A percentile compares a stretch with the other conserved stretches of the same genome.
Conservation (phyloP, 2,113 vertebrate species). For the Centrocercus urophasianus region DNA sequence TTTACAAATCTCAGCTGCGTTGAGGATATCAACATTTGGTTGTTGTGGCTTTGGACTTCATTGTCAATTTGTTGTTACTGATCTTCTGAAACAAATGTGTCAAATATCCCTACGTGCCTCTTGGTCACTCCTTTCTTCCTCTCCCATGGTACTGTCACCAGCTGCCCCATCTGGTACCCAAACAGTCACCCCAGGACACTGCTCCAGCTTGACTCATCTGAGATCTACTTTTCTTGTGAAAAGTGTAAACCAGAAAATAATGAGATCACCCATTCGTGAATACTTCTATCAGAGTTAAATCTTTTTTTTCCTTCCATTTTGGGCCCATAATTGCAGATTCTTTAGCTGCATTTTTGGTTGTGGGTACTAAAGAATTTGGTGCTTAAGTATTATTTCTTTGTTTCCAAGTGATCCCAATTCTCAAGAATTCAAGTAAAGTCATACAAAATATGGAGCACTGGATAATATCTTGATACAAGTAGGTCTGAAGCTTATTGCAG, state of each 20-base stretch:
- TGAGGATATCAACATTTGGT: not conserved
- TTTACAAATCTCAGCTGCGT: not conserved
- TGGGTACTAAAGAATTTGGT: not conserved
- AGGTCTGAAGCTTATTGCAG: not conserved
- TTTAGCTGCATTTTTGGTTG: not conserved
- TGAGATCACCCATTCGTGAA: not conserved
- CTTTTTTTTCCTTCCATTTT: not conserved
- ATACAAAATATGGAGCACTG: accelerated
- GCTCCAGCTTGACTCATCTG: not conserved
- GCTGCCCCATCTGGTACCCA: too few species aligned
- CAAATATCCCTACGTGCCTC: not conserved
- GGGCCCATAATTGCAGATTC: not conserved
- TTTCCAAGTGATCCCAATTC: not conserved
- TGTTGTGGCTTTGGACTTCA: not conserved
- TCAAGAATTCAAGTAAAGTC: not conserved
- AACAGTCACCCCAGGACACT: not conserved
- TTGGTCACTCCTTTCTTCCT: not conserved
- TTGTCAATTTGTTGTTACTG: not conserved
- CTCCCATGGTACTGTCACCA: accelerated
- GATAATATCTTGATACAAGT: not conserved
- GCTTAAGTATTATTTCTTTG: not conserved
- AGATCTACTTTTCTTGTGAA: not conserved
- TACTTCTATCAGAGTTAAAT: too few species aligned
- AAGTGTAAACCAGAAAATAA: not conserved
- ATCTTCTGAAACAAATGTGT: not conserved